Conservation (phyloP, 2,797 vertebrate species). For the Melanotaenia trifasciata region DNA sequence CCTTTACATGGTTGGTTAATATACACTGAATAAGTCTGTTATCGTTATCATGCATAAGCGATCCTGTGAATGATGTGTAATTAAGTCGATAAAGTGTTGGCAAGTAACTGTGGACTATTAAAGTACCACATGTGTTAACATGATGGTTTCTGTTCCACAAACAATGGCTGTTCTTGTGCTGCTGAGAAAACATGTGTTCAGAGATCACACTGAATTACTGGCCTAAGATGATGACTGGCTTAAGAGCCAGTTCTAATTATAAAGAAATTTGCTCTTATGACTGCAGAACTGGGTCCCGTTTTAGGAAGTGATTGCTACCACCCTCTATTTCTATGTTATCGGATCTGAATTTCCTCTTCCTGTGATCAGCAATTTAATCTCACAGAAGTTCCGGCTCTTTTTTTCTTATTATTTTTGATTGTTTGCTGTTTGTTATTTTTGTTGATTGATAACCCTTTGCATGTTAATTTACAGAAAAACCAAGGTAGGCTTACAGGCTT, state of each 20-base stretch:
- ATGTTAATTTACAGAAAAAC: neutral
- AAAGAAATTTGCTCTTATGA: neutral
- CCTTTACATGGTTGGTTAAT: neutral
- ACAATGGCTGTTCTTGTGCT: neutral
- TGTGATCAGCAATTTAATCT: no score
- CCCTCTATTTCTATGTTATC: neutral
- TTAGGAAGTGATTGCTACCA: neutral
- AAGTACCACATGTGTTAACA: neutral
- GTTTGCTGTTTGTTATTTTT: neutral
- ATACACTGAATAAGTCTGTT: neutral
- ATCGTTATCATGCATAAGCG: neutral
- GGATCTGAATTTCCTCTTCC: neutral
- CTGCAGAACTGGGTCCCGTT: neutral
- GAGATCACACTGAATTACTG: neutral
- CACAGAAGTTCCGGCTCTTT: neutral
- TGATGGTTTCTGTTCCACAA: neutral
- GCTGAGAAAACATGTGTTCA: neutral
- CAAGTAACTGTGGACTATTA: neutral
- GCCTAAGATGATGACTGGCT: neutral
- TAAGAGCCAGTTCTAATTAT: neutral
- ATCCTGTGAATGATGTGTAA: neutral
- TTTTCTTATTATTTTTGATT: neutral
- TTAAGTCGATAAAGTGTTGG: neutral
- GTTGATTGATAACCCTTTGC: neutral
- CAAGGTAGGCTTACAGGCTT: neutral